Evolutionary conservation across 2,797 vertebrate species (phyloP).

Genomic region (Centropyge bicolor): DNA sequence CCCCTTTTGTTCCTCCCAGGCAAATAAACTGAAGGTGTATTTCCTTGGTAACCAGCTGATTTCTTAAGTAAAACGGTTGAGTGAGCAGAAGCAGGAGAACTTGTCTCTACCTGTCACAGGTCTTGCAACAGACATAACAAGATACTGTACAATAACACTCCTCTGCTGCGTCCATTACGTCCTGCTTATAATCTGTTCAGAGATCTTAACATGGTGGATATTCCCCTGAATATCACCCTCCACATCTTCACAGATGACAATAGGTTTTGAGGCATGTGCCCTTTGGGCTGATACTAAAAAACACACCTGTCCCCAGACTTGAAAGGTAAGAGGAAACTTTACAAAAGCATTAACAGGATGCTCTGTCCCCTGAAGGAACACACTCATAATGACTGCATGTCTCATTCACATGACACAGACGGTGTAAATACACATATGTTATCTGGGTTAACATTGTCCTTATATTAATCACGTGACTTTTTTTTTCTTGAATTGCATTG

Average conservation of each 20-base stretch:
- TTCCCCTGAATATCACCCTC: background rate
- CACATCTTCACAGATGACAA: conserved; percentile 29
- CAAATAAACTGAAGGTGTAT: background rate
- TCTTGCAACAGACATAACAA: conserved; percentile 54
- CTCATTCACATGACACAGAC: conserved; percentile 29
- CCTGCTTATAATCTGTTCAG: conserved; percentile 9
- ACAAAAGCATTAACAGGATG: conserved; percentile 17
- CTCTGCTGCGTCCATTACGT: conserved; percentile 25
- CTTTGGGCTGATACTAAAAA: conserved; percentile 43
- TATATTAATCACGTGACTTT: background rate
- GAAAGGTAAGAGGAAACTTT: conserved; percentile 61
- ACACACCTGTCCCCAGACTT: conserved; percentile 62
- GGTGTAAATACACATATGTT: conserved; percentile 10
- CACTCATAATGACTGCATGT: conserved; percentile 33
- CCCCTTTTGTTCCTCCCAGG: background rate
- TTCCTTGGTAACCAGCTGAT: conserved; percentile 11
- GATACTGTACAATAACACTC: conserved; percentile 40
- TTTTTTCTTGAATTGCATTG: background rate
- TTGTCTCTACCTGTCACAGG: conserved; percentile 49
- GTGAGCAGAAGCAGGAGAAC: conserved; percentile 33
- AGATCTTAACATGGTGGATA: conserved; percentile 29
- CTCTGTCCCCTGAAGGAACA: conserved; percentile 45
- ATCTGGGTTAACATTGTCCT: conserved; percentile 24
- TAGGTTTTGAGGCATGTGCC: conserved; percentile 30
- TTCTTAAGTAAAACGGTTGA: conserved; percentile 8